phyloP scores from a whole-genome alignment of 2,888 invertebrate species.

The Drosophila trichaetosa region DNA sequence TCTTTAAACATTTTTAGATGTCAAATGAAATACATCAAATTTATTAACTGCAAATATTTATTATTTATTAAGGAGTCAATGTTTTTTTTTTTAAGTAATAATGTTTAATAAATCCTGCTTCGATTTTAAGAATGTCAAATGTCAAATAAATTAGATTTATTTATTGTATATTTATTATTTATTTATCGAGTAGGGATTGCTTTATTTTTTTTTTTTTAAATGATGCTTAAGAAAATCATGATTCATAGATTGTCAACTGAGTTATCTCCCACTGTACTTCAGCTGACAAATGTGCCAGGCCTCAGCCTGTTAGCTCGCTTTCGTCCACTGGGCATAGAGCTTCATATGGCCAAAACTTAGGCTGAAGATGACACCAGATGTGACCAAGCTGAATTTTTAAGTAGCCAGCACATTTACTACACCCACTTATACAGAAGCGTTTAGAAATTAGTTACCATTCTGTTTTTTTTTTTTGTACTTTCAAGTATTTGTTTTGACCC shows the following conservation, averaged over 20 bases:
- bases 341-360: constrained; percentile 29
- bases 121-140: neutral
- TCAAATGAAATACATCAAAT: neutral
- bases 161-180: neutral
- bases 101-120: neutral
- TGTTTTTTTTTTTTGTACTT: constrained; percentile 37
- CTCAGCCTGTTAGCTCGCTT: constrained; percentile 7
- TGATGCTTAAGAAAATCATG: neutral
- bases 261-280: constrained; percentile 20
- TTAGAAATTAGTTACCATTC: constrained; percentile 63
- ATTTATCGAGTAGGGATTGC: neutral
- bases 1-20: neutral
- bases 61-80: neutral
- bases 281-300: constrained; percentile 9
- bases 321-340: constrained; percentile 14
- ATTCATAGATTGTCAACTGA: neutral
- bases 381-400: constrained; percentile 66
- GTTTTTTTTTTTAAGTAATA: neutral
- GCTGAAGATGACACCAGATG: constrained; percentile 63
- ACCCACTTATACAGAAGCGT: constrained; percentile 3
- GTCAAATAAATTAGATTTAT: neutral
- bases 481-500: constrained; percentile 52
- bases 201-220: neutral
- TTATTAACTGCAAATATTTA: neutral
- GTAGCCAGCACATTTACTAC: constrained; percentile 40